phyloP scores from a whole-genome alignment of 2,888 invertebrate genomes.

The Rhamphomyia laevipes region DNA sequence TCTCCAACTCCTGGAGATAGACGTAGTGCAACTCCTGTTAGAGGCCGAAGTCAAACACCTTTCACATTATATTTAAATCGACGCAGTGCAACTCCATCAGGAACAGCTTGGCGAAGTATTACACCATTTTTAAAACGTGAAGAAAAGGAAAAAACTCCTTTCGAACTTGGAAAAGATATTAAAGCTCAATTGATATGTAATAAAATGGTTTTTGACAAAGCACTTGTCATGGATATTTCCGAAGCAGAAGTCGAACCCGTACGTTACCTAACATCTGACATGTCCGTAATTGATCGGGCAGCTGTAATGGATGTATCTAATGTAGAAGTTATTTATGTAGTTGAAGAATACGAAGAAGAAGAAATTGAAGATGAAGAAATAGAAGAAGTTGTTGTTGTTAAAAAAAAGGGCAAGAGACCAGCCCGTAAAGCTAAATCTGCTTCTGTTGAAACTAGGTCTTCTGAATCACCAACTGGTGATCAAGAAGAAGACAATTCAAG shows the following conservation, averaged over 20 bases:
- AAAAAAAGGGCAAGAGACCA: slow-evolving; percentile 5
- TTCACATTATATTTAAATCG: slow-evolving; percentile 32
- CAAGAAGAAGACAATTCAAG: slow-evolving; percentile 12
- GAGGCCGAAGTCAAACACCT: slow-evolving; percentile 36
- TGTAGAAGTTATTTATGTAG: slow-evolving; percentile 38
- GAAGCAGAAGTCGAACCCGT: slow-evolving; percentile 32
- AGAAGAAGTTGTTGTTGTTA: slow-evolving; percentile 26
- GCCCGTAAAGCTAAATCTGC: slow-evolving; percentile 2
- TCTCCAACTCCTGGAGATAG: slow-evolving; percentile 36
- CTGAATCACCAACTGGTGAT: slow-evolving; percentile 15
- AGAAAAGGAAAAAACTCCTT: slow-evolving; percentile 37
- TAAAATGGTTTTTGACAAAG: slow-evolving; percentile 36
- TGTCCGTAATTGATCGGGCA: slow-evolving; percentile 38
- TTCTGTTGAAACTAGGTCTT: slow-evolving; percentile 3
- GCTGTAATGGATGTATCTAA: slow-evolving; percentile 39
- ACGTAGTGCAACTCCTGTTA: slow-evolving; percentile 35
- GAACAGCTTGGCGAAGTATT: slow-evolving; percentile 37
- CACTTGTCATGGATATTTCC: slow-evolving; percentile 37
- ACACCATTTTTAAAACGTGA: slow-evolving; percentile 37
- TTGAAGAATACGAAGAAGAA: slow-evolving; percentile 36
- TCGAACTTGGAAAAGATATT: slow-evolving; percentile 34
- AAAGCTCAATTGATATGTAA: slow-evolving; percentile 33
- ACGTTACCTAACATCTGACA: slow-evolving; percentile 38
- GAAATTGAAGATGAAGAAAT: slow-evolving; percentile 26
- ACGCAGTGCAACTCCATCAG: slow-evolving; percentile 36